A percentile compares a stretch with the other conserved stretches of the same genome.
phyloP scores from a whole-genome alignment of 1,140 invertebrate species.

The Drosophila biarmipes region DNA sequence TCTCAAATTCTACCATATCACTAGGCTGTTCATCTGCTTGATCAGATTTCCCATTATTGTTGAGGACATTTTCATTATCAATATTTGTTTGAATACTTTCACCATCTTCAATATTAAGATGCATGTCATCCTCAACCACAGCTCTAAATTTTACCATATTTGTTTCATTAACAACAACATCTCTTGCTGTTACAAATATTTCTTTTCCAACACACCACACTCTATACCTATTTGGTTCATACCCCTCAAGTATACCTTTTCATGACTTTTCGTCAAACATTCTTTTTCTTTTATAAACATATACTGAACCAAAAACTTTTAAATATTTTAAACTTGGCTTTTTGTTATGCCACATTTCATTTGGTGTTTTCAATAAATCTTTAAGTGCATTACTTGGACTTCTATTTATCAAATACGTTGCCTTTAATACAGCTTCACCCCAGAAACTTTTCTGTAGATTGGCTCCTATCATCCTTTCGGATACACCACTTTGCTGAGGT shows the following conservation, averaged over 20 bases:
- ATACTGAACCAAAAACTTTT: too few relatives aligned
- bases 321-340: too few relatives aligned
- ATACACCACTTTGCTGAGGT: too few relatives aligned
- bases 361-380: background rate
- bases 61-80: too few relatives aligned
- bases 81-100: background rate
- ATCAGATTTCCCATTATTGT: too few relatives aligned
- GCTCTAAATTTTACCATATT: too few relatives aligned
- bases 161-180: too few relatives aligned
- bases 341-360: background rate
- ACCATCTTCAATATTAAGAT: background rate
- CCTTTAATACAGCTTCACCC: background rate
- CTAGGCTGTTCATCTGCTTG: too few relatives aligned
- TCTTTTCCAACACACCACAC: background rate
- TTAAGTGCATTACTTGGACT: slow-evolving; percentile 1
- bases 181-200: too few relatives aligned
- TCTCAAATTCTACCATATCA: too few relatives aligned
- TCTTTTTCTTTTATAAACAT: background rate
- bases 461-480: too few relatives aligned
- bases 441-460: background rate
- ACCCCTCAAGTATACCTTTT: background rate
- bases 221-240: background rate
- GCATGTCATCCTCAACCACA: background rate
- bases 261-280: background rate
- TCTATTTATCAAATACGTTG: background rate